A percentile compares a stretch with the other conserved stretches of the same genome.
Evolutionary conservation across 2,888 invertebrate species (phyloP).

Genomic region (Empis livida): DNA sequence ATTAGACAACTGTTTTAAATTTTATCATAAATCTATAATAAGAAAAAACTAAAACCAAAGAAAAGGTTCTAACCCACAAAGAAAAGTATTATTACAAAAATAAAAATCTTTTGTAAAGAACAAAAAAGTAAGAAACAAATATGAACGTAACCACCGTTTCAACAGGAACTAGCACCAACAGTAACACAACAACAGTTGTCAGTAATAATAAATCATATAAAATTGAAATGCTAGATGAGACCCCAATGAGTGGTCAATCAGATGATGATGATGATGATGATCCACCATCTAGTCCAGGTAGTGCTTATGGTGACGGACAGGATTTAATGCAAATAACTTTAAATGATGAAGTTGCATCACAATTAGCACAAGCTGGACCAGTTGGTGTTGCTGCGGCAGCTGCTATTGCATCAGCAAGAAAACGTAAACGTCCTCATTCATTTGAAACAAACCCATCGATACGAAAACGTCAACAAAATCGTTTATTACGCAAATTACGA

Average conservation of each 20-base stretch:
- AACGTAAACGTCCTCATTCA: conserved; percentile 86
- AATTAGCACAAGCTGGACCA: conserved; percentile 93
- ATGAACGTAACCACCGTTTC: conserved; percentile 34
- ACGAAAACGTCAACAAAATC: conserved; percentile 87
- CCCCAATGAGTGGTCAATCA: conserved; percentile 46
- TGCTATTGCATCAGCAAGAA: conserved; percentile 90
- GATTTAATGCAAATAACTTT: conserved; percentile 76
- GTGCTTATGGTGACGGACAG: conserved; percentile 63
- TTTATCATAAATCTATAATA: no score
- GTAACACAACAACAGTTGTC: conserved; percentile 13
- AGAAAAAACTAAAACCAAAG: neutral
- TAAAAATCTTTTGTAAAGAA: conserved; percentile 10
- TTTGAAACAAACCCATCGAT: conserved; percentile 97
- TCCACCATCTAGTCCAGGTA: conserved; percentile 66
- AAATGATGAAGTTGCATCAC: conserved; percentile 91
- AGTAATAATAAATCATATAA: conserved; percentile 42
- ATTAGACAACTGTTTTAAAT: no score
- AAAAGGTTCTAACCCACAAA: neutral
- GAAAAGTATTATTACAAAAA: neutral
- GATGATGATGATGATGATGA: conserved; percentile 81
- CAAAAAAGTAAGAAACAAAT: conserved; percentile 8
- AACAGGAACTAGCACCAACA: conserved; percentile 22
- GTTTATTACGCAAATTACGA: conserved; percentile 73
- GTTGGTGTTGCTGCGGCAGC: conserved; percentile 95
- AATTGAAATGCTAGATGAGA: conserved; percentile 57